phyloP scores from a whole-genome alignment of 2,888 invertebrate genomes.

The Geotrupes spiniger region DNA sequence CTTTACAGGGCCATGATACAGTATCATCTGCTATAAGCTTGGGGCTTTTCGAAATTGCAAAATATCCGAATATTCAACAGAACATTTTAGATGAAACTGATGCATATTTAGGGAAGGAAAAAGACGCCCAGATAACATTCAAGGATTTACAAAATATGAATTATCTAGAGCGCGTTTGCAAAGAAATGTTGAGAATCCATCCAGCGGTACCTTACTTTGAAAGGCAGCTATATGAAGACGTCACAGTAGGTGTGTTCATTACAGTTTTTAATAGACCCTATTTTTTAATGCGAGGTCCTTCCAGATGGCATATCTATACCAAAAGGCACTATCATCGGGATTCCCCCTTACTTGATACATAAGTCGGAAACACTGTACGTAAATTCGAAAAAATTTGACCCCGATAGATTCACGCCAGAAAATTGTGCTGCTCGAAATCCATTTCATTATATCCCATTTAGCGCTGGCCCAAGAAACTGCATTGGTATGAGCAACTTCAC shows the following conservation, averaged over 20 bases:
- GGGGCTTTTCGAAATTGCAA: constrained; percentile 44
- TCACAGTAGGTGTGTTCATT: constrained; percentile 2
- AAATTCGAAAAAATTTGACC: constrained; percentile 42
- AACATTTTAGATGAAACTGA: constrained; percentile 10
- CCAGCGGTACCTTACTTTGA: constrained; percentile 3
- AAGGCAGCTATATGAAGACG: constrained; percentile 2
- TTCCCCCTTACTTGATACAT: constrained; percentile 39
- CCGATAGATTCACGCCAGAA: constrained; percentile 44
- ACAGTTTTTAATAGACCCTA: background rate
- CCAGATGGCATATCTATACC: constrained; percentile 14
- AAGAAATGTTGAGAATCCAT: constrained; percentile 12
- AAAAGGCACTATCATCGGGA: constrained; percentile 11
- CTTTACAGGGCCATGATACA: constrained; percentile 29
- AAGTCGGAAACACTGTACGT: constrained; percentile 42
- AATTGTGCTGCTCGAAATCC: constrained; percentile 38
- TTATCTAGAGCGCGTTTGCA: constrained; percentile 9
- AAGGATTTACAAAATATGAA: constrained; percentile 6
- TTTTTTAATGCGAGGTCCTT: background rate
- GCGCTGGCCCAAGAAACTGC: constrained; percentile 45
- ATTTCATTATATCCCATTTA: constrained; percentile 39
- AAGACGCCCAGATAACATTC: background rate
- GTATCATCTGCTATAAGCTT: constrained; percentile 46
- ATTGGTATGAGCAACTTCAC: constrained; percentile 32
- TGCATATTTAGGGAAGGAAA: background rate
- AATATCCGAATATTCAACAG: constrained; percentile 41